Percentiles rank a stretch among this genome's conserved stretches.
Conservation (phyloP, 30 jellyfish, hydroid and myxozoan genomes). For the Sanderia malayensis region DNA sequence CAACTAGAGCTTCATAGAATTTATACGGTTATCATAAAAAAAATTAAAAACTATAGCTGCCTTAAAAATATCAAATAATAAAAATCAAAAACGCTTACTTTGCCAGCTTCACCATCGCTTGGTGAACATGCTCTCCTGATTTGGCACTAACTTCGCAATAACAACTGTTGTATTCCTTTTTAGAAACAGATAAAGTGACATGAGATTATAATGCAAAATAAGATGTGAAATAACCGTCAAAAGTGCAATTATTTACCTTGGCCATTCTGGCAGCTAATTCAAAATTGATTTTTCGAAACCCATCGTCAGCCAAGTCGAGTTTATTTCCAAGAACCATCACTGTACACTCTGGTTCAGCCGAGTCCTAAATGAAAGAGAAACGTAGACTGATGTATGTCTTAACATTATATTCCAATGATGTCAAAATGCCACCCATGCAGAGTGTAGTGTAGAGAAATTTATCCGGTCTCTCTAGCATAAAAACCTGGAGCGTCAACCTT, state of each 20-base stretch:
- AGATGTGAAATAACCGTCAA: not conserved
- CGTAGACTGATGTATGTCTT: no score
- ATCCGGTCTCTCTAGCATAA: no score
- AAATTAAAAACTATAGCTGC: no score
- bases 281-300: slow-evolving; percentile 38
- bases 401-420: no score
- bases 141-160: slow-evolving; percentile 68
- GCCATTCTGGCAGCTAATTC: slow-evolving; percentile 53
- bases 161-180: slow-evolving; percentile 58
- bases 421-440: no score
- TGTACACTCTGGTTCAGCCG: slow-evolving; percentile 91
- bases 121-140: slow-evolving; percentile 48
- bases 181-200: not conserved
- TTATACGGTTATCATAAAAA: no score
- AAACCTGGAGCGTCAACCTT: no score
- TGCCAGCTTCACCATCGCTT: slow-evolving; percentile 67
- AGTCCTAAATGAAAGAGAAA: slow-evolving; percentile 51
- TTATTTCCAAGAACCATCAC: slow-evolving; percentile 89
- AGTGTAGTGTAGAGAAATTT: no score
- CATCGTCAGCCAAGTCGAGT: slow-evolving; percentile 65
- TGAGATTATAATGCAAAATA: not conserved
- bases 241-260: slow-evolving; percentile 38
- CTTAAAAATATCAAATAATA: no score
- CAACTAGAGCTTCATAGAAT: no score
- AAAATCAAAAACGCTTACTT: slow-evolving; percentile 21